Base-by-base conservation (phyloP, 2,797 vertebrate species). In the Agapornis canus region DNA sequence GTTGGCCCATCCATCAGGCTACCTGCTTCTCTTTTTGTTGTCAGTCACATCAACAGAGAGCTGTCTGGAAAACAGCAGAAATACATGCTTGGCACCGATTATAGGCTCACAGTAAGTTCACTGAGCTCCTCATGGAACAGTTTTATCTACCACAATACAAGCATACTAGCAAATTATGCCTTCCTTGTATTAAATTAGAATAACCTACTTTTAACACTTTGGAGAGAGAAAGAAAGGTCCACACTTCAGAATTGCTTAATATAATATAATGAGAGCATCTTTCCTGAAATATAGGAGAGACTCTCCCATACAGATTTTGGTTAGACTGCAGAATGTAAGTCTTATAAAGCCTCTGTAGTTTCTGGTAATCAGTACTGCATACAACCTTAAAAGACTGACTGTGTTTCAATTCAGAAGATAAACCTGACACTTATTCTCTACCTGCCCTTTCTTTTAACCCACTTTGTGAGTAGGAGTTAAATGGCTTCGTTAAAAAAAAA, bases 11-110 rank as follows among this genome's bases (percentile, higher is more conserved):
- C 98, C 71, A 98, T 99, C 78, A 98, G 99, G 51, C 98, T 99
- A 12, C 99, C 99, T 0, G 99, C 99, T 37, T 99, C 99, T 0
- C 98, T 99, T 90, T 99, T 99, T 39, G 96, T 99, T 10, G 99
- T 99, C 92, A 97, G 97, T 68, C 99, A 99, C 94, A 99, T 99
- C 95, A 99, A 98, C 97, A 98, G 98, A 87, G 98, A 97, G 6
- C 48, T 82, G 5, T 92, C 98, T 1, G 97, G 98, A 80, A 97
- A 92, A 37, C 98, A 98, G 91, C 99, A 99, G 96, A 98, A 97
- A 10, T 97, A 98, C 97, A 99, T 99, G 98, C 98, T 99, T 3
- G 99, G 99, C 56, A 98, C 98, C 0, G 98, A 99, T 94, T 88
- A 98, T 83, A 97, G 95, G 39, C 96, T 99, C 82, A 98, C 98